Evolutionary conservation across 2,888 invertebrate genomes (phyloP).

Genomic region (Lepeophtheirus nordmannii): DNA sequence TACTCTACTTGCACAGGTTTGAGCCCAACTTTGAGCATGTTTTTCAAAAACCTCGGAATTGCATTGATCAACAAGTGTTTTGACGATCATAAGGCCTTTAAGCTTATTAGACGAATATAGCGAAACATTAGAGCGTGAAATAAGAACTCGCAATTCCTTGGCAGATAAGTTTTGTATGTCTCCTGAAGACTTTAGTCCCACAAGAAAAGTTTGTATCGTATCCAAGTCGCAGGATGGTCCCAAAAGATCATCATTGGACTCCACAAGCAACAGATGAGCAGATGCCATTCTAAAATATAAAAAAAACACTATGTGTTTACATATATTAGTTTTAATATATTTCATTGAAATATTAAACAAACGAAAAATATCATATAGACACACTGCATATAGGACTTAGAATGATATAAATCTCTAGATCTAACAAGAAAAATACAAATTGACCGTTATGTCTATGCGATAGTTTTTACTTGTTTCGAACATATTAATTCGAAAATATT

Average conservation of each 20-base stretch:
- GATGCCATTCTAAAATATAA: background rate
- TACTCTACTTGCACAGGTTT: background rate
- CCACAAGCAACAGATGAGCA: background rate
- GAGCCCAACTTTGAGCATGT: background rate
- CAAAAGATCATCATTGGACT: constrained; percentile 1
- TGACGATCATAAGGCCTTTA: background rate
- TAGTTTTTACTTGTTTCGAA: too few species aligned
- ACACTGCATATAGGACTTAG: background rate
- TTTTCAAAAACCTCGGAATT: background rate
- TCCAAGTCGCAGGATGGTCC: constrained; percentile 3
- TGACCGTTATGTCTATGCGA: too few species aligned
- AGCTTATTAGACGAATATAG: background rate
- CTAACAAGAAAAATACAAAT: too few species aligned
- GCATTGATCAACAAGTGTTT: background rate
- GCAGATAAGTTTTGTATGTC: background rate
- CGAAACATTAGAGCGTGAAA: background rate
- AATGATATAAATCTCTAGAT: background rate
- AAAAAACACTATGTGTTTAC: background rate
- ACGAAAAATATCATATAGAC: background rate
- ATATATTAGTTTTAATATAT: background rate
- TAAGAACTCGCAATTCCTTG: background rate
- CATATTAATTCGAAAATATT: background rate
- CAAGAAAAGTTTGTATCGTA: background rate
- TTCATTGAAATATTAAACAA: background rate
- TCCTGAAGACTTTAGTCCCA: background rate